These are phyloP conservation scores for Pagetopsis macropterus DNA, from an alignment of 2,797 vertebrate species.

Conservation along the genomic window DNA sequence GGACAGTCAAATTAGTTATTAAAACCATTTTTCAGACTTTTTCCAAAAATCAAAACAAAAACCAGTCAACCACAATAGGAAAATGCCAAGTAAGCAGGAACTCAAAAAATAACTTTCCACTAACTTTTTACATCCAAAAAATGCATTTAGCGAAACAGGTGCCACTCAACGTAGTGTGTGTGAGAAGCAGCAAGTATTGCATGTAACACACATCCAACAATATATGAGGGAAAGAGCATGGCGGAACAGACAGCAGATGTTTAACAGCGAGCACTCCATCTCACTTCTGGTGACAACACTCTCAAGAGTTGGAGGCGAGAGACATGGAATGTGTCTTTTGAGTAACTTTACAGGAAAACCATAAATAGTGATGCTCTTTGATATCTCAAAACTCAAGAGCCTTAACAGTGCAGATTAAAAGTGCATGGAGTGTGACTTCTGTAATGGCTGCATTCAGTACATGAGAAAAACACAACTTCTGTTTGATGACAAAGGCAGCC, in stretches of 20 bases:
- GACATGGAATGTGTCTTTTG: conserved; percentile 33
- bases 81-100: not conserved
- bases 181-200: not conserved
- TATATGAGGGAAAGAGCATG: not conserved
- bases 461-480: not conserved
- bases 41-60: not conserved
- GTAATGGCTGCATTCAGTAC: conserved; percentile 10
- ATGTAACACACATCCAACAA: conserved; percentile 4
- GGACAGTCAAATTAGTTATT: not conserved
- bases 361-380: not conserved
- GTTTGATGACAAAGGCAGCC: no score
- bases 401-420: conserved; percentile 1
- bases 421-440: conserved; percentile 9
- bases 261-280: conserved; percentile 16
- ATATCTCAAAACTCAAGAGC: conserved; percentile 14
- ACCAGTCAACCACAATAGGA: conserved; percentile 2
- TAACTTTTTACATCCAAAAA: not conserved
- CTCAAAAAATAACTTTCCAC: not conserved
- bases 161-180: not conserved
- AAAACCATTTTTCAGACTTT: not conserved
- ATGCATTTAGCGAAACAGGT: not conserved
- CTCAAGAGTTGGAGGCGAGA: conserved; percentile 9
- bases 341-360: conserved; percentile 42
- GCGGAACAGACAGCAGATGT: conserved; percentile 13
- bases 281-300: conserved; percentile 21